Evolutionary conservation across 92 coral and sea anemone species (phyloP), one percentile per base, ranked within the genome.

Genomic region (Nematostella vectensis): DNA sequence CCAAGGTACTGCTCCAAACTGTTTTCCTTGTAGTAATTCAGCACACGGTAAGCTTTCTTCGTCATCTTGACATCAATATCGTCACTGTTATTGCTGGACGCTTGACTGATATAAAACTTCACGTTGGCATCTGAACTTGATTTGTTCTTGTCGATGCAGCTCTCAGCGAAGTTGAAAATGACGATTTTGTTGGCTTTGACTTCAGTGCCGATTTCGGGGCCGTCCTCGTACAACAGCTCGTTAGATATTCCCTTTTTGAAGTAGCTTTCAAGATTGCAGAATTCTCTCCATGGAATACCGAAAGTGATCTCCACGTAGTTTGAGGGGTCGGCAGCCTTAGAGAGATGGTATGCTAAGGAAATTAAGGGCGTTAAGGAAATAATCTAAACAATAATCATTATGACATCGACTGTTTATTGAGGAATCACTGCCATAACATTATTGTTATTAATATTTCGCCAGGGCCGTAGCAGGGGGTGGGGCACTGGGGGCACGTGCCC

Each of bases 21-120:
- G 13, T 75, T 50, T 42, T 83, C 83, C 33, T n/a, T 31, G 29
- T 70, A 25, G 39, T 83, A 78, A 59, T 61, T 25, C 47, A 83
- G 65, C 20, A 74, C 20, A 2, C 51, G 42, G 50, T 48, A 83
- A 4, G 80, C 73, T 11, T 70, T 63, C 30, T 70, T 74, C 0
- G 94, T 83, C 82, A 78, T 56, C 4, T 49, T 53, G 16, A 36
- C 69, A 54, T 83, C 82, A 23, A 78, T 52, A 27, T 62, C 70
- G 3, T 33, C 11, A 0, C 0, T 3, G 11, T 9, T 30, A 26
- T 23, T 15, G 24, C 75, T 63, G 0, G 59, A 62, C 6, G 37
- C 9, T 19, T 64, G 70, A 29, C 31, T 21, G 1, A 61, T 54
- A 47, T 40, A 78, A 47, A 78, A 43, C 37, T 44, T 12, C 9